Percentiles rank a stretch among this genome's conserved stretches.
Conservation (phyloP, 2,888 invertebrate genomes). For the Pandemis corylana region DNA sequence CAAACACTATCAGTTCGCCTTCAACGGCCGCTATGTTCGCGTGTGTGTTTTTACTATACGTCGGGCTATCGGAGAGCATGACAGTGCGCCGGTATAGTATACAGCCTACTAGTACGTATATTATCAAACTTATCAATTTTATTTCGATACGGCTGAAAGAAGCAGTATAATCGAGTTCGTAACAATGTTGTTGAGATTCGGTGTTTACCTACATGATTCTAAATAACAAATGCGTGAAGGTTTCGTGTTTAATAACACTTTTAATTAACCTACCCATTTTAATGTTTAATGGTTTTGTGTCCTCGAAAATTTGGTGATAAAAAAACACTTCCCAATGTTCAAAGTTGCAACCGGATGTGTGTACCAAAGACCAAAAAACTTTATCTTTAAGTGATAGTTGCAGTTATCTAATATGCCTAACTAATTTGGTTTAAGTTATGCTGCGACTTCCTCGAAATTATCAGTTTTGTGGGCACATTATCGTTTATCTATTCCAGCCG, state of each 20-base stretch:
- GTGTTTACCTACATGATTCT: background rate
- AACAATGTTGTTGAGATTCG: background rate
- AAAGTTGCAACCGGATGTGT: background rate
- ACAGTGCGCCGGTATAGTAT: slow-evolving; percentile 34
- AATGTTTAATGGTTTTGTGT: no score
- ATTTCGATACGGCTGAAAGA: slow-evolving; percentile 26
- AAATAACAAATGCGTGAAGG: background rate
- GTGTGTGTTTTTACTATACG: slow-evolving; percentile 38
- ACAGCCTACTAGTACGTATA: slow-evolving; percentile 25
- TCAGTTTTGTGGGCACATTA: background rate
- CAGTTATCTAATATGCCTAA: background rate
- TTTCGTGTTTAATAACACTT: background rate
- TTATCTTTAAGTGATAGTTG: slow-evolving; percentile 1
- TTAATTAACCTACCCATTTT: no score
- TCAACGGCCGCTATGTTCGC: slow-evolving; percentile 44
- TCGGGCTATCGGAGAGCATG: slow-evolving; percentile 40
- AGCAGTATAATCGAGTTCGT: slow-evolving; percentile 17
- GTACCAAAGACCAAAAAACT: background rate
- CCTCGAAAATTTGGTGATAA: background rate
- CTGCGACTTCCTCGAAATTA: background rate
- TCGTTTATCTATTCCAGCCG: background rate
- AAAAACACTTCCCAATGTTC: background rate
- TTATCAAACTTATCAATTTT: slow-evolving; percentile 14
- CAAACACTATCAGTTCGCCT: slow-evolving; percentile 43
- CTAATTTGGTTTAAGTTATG: background rate